These are phyloP conservation scores for Caenorhabditis sp. DNA, from an alignment of 2,888 invertebrate species.

Conservation along the genomic window DNA sequence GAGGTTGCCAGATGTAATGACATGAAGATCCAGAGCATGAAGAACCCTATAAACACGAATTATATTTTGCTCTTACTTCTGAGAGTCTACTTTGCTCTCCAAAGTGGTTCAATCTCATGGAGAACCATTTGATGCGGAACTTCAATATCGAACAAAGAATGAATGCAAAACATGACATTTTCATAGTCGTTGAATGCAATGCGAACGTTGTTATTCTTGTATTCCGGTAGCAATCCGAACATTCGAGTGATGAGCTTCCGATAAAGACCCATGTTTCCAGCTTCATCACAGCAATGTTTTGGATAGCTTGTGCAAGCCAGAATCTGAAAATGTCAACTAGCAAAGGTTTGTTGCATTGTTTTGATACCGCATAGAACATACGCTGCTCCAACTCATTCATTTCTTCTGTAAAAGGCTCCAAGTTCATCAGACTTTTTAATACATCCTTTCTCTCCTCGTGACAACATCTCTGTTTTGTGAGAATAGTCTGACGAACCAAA, in stretches of 20 bases:
- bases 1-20: neutral
- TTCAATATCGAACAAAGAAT: neutral
- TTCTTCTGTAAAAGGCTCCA: neutral
- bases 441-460: neutral
- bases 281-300: neutral
- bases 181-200: neutral
- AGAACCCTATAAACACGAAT: neutral
- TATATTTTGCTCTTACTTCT: neutral
- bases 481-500: neutral
- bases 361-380: neutral
- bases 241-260: neutral
- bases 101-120: neutral
- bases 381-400: neutral
- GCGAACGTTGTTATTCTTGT: neutral
- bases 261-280: neutral
- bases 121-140: neutral
- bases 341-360: neutral
- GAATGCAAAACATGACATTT: neutral
- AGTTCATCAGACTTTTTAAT: neutral
- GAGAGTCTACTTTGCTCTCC: neutral
- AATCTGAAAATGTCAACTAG: neutral
- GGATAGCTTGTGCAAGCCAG: neutral
- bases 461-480: neutral
- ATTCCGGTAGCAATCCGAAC: neutral
- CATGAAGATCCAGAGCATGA: neutral